phyloP scores from a whole-genome alignment of 2,888 invertebrate species.

The Drosophila dives region DNA sequence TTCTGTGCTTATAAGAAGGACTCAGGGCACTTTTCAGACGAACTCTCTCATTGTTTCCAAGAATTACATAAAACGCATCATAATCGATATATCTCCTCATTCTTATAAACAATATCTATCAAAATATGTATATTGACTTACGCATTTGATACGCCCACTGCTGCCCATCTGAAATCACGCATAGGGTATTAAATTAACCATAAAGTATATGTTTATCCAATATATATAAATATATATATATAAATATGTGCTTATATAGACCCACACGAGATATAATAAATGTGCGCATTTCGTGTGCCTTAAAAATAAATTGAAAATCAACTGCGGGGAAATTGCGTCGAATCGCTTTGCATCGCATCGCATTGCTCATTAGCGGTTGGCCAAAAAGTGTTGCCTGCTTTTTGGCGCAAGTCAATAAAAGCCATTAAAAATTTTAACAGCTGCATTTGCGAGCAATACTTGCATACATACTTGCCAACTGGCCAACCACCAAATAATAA shows the following conservation, averaged over 20 bases:
- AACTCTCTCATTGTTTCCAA: not conserved
- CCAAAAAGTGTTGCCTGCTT: conserved; percentile 57
- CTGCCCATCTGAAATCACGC: not conserved
- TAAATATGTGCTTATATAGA: conserved; percentile 9
- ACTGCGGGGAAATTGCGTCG: conserved; percentile 31
- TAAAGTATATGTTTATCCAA: conserved; percentile 38
- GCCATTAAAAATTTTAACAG: conserved; percentile 46
- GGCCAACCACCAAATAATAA: conserved; percentile 10
- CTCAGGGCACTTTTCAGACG: not conserved
- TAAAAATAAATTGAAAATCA: conserved; percentile 76
- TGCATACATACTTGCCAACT: conserved; percentile 1
- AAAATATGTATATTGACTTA: not conserved
- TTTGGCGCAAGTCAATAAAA: conserved; percentile 57
- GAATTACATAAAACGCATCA: rapidly evolving
- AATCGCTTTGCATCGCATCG: conserved; percentile 15
- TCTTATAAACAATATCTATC: not conserved
- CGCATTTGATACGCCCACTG: not conserved
- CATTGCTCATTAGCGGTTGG: conserved; percentile 65
- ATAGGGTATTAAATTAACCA: conserved; percentile 25
- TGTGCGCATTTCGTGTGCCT: conserved; percentile 38
- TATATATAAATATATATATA: conserved; percentile 9
- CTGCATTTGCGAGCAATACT: conserved; percentile 34
- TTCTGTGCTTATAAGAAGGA: not conserved
- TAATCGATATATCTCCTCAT: rapidly evolving
- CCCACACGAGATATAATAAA: conserved; percentile 46